Conservation (phyloP, 2,888 invertebrate species). For the Saturnia pavonia region DNA sequence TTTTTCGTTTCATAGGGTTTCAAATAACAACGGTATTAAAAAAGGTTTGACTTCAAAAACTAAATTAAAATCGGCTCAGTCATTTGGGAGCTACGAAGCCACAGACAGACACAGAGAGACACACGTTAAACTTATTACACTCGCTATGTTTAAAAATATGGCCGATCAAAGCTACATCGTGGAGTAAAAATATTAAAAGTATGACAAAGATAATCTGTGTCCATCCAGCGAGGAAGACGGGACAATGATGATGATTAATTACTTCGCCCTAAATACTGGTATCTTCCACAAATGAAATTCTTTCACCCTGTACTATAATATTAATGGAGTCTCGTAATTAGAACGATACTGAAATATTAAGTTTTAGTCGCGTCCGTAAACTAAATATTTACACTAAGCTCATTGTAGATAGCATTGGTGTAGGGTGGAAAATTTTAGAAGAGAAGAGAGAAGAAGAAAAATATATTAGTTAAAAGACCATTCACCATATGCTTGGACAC, state of each 20-base stretch:
- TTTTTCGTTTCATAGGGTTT: no score
- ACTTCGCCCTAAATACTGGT: conserved; percentile 7
- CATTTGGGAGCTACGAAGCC: no score
- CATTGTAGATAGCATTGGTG: background rate
- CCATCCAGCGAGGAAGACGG: conserved; percentile 1
- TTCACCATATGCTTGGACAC: background rate
- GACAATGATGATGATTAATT: conserved; percentile 16
- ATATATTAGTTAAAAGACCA: background rate
- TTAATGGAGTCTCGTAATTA: conserved; percentile 14
- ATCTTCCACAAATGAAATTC: conserved; percentile 10
- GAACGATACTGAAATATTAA: conserved; percentile 10
- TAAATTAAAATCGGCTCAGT: no score
- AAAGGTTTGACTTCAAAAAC: no score
- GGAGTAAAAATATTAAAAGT: background rate
- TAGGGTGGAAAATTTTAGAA: background rate
- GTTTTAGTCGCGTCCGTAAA: background rate
- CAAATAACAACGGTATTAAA: no score
- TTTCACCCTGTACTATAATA: conserved; percentile 7
- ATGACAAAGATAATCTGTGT: conserved; percentile 13
- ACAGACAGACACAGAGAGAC: no score
- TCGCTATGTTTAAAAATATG: background rate
- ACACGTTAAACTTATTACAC: no score
- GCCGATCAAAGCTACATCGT: background rate
- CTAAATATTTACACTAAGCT: background rate
- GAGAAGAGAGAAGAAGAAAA: background rate